Base-by-base conservation (phyloP, 37 sponge, comb jelly and placozoan species). In the Amphimedon queenslandica region DNA sequence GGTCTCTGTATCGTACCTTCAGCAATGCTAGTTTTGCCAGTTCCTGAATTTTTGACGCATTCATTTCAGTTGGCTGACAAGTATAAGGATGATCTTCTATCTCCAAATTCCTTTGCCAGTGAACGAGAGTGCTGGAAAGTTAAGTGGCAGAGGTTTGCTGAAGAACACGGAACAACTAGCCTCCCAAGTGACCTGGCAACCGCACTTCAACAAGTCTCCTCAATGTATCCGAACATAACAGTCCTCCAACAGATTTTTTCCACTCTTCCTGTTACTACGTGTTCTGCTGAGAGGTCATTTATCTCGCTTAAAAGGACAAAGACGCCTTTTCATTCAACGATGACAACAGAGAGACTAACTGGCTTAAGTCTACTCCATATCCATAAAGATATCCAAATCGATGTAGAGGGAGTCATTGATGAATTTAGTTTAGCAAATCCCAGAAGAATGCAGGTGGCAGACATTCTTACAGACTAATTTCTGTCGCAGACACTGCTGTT, bases 221-320 rank as follows among this genome's bases (percentile, higher is more conserved):
- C 35, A 4, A 24, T 72, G 10, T 72, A 57, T 32, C 73, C 60
- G 34, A 76, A 76, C 34, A 76, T 76, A 18, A 65, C 3, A 27
- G 57, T 24, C 31, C 66, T 76, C 5, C 3, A 65, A 16, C 4
- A 1, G 4, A 28, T 76, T 39, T 67, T 76, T 23, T 64, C 56
- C 24, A 76, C 78, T 77, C 58, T 68, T 29, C 69, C 78, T 37
- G 78, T 66, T 5, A 39, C 67, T 42, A 39, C 70, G 31, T 69
- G 70, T 24, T 69, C 61, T 0, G 70, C 79, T 25, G 63, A 69
- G 34, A 68, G 70, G 57, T 78, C 79, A 3, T 78, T 78, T 31
- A 78, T 70, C 60, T 58, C 32, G 28, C 71, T 78, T 16, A 60
- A 73, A 58, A 18, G 81, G 32, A 72, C 73, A 18, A 81, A 81